Evolutionary conservation across 2,888 invertebrate species (phyloP), one percentile per base, ranked within the genome.

Genomic region (Dasypolia templi): DNA sequence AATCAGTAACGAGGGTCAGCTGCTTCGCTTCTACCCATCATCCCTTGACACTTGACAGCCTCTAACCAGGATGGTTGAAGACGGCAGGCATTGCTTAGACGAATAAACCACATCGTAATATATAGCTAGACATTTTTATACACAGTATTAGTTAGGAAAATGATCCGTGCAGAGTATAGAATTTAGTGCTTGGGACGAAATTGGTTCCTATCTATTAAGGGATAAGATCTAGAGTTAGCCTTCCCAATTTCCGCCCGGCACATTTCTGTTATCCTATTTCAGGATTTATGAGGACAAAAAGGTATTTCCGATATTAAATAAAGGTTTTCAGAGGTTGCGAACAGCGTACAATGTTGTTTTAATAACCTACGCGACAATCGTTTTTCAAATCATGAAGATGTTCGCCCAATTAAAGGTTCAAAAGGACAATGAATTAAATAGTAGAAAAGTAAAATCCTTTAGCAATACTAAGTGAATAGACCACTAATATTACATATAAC

Each of bases 211-310:
- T 84, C 63, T 80, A 35, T 76, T 76, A 84, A n/a, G 19, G 66
- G 82, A 82, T 82, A 81, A 81, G 65, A 81, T 82, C 82, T 58
- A 66, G 46, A 69, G 75, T 67, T 81, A 82, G 72, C 67, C 72
- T 70, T 74, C 63, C 42, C 82, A 82, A 84, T 82, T 82, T 82
- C 82, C 82, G 73, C 17, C 39, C 69, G 81, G 66, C 68, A 76
- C 58, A 74, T 71, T 72, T 62, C 72, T 76, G 58, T 67, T 69
- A 79, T 69, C 51, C 55, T 75, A 46, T 83, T 83, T 58, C 44
- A 58, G 65, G 39, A 70, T 83, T 61, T 66, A 69, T 69, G 74
- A 68, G 26, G 53, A 56, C 4, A 11, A 62, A 78, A 73, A 39
- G 61, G 49, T 66, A 66, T 73, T 63, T 58, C 53, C 59, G 64